These are phyloP conservation scores for Candoia aspera DNA, from an alignment of 2,113 vertebrate genomes.

Conservation along the genomic window DNA sequence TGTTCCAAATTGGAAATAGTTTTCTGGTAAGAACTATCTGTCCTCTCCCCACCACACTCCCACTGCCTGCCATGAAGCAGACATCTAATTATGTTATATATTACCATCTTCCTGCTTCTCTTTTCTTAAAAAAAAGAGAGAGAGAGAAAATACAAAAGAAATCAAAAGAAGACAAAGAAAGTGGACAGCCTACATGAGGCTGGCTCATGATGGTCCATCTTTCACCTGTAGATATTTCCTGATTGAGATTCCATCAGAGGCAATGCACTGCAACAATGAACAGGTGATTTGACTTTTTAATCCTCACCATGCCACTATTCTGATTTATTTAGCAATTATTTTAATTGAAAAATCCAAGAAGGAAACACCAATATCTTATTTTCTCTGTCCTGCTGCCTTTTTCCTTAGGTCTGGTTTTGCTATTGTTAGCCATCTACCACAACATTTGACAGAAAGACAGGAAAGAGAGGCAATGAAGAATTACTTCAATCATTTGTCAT, in stretches of 20 bases:
- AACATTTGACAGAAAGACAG: background rate
- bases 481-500: background rate
- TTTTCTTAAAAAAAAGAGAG: background rate
- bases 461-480: background rate
- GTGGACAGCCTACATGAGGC: no score
- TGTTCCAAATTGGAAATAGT: background rate
- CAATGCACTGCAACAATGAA: background rate
- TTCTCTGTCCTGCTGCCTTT: background rate
- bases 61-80: background rate
- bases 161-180: background rate
- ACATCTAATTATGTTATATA: background rate
- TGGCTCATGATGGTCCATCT: background rate
- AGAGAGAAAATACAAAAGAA: background rate
- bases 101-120: background rate
- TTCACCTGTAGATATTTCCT: background rate
- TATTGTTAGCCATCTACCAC: background rate
- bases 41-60: background rate
- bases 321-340: background rate
- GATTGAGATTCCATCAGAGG: background rate
- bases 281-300: background rate
- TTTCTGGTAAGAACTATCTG: background rate
- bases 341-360: background rate
- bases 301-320: background rate
- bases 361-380: background rate
- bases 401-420: background rate